Base-by-base conservation (phyloP, 2,888 invertebrate species). In the Drosophila mayaguana region DNA sequence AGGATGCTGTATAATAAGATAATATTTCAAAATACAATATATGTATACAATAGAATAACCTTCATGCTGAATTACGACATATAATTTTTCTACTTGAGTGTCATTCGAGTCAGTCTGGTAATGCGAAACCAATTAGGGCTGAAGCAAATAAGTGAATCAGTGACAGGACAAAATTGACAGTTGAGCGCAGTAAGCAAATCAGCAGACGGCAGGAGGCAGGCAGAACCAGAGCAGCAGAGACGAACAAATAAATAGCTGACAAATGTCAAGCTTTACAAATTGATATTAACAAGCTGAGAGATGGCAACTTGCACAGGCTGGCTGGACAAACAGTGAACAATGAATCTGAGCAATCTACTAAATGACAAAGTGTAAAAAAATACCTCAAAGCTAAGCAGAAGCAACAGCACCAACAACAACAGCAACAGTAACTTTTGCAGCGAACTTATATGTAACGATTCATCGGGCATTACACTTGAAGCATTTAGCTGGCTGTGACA, bases 101-200 rank as follows among this genome's bases (percentile, higher is more conserved):
- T 28, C 28, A 25, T 25, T 48, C 3, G 60, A 64, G 63, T 56
- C 61, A 36, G 46, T 60, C 59, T 50, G 72, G 83, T 86, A 81
- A 83, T 80, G 80, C 57, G 80, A 86, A 76, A 72, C 85, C 85
- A 86, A 86, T 86, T 86, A 88, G 83, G 80, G 83, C 70, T 83
- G 80, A 76, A 68, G 75, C 69, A 8, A 45, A 83, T 70, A 78
- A 77, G 68, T 68, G 72, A 75, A 83, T 62, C 78, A 76, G 68
- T 70, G 72, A 57, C 70, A 69, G 67, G 53, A 83, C 60, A 75
- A 84, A 81, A 79, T 82, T 85, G 81, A 83, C 83, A 82, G 83
- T 45, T 63, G 63, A 66, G 66, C 56, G 57, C 54, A 42, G 54
- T 55, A 72, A 57, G 38, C 60, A 70, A 71, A 65, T 40, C 60